A percentile compares a stretch with the other conserved stretches of the same genome.
Conservation (phyloP, 2,113 vertebrate species). For the Sinocyclocheilus rhinocerous region DNA sequence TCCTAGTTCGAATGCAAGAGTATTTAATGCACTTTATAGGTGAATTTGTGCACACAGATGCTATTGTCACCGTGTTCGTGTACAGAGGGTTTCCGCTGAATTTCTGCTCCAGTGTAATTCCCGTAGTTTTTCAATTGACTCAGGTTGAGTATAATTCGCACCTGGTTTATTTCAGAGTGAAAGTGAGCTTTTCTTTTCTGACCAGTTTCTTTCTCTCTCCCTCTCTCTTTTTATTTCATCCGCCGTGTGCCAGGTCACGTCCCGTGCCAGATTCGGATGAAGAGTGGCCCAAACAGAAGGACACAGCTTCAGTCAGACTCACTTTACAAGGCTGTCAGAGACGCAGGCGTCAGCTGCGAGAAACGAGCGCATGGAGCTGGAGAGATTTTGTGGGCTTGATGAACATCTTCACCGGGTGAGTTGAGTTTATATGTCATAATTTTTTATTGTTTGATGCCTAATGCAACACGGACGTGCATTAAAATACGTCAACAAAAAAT, state of each 20-base stretch:
- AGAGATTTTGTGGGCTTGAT: neutral
- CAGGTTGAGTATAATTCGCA: neutral
- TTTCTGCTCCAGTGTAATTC: no score
- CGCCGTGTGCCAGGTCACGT: neutral
- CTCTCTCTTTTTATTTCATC: neutral
- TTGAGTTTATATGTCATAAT: neutral
- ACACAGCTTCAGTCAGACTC: neutral
- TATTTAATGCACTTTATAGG: neutral
- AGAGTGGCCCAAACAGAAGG: conserved; percentile 3
- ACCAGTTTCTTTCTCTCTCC: neutral
- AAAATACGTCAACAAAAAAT: no score
- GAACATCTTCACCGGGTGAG: neutral
- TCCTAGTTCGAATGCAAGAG: neutral
- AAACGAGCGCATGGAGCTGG: neutral
- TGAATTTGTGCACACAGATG: neutral
- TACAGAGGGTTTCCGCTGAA: no score
- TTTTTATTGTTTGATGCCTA: neutral
- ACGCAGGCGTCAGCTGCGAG: neutral
- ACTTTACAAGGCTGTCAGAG: neutral
- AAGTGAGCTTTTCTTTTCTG: neutral
- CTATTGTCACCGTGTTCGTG: neutral
- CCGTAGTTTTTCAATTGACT: no score
- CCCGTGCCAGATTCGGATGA: conserved; percentile 14
- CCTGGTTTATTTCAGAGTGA: neutral
- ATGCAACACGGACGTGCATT: no score